These are phyloP conservation scores for Danio aesculapii DNA, from an alignment of 2,797 vertebrate genomes.

Conservation along the genomic window DNA sequence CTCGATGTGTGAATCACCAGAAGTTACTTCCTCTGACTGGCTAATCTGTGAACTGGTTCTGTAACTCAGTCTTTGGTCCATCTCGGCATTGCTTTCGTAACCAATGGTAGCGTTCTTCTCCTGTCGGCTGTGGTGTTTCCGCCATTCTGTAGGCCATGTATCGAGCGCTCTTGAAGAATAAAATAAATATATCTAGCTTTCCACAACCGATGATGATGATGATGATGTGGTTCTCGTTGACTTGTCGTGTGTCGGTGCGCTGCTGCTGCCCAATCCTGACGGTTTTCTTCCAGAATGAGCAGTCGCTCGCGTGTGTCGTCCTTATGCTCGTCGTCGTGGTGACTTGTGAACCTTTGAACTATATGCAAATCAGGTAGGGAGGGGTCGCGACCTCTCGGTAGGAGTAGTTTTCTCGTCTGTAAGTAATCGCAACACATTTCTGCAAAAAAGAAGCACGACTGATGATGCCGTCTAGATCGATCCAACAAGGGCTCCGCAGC, in stretches of 20 bases:
- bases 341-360: constrained; percentile 70
- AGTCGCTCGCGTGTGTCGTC: constrained; percentile 57
- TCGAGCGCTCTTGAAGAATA: constrained; percentile 52
- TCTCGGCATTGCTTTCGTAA: constrained; percentile 60
- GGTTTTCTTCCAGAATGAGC: constrained; percentile 50
- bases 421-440: constrained; percentile 23
- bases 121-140: constrained; percentile 64
- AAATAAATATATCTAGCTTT: constrained; percentile 54
- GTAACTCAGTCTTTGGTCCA: constrained; percentile 57
- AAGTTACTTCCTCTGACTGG: constrained; percentile 61
- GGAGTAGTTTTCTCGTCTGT: constrained; percentile 52
- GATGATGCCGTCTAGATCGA: not conserved
- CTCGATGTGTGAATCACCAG: constrained; percentile 51
- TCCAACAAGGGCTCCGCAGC: constrained; percentile 9
- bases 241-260: constrained; percentile 62
- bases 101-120: constrained; percentile 56
- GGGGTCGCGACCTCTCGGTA: constrained; percentile 41
- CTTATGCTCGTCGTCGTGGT: constrained; percentile 64
- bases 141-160: constrained; percentile 58
- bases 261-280: constrained; percentile 51
- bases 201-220: constrained; percentile 41
- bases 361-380: constrained; percentile 72
- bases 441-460: constrained; percentile 7
- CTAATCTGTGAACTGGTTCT: constrained; percentile 66
- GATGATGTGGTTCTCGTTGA: constrained; percentile 46